Evolutionary conservation across 2,113 vertebrate species (phyloP).

Genomic region (Rallus limicola): DNA sequence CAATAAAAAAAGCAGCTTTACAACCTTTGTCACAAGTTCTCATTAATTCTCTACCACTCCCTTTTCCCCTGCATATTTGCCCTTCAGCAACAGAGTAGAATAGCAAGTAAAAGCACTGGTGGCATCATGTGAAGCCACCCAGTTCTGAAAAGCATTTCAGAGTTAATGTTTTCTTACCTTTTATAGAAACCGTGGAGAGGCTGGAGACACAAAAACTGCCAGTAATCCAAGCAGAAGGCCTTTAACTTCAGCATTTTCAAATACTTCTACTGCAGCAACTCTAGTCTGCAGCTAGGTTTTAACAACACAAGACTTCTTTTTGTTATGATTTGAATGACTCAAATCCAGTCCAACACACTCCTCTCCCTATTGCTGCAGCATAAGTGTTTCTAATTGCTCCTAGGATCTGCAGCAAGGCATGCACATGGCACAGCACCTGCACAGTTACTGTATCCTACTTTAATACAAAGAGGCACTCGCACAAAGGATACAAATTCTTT

Average conservation of each 20-base stretch:
- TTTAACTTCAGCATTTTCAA: constrained; percentile 93
- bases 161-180: constrained; percentile 82
- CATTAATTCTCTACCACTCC: constrained; percentile 35
- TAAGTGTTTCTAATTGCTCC: neutral
- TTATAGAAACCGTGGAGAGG: constrained; percentile 91
- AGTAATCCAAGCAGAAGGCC: constrained; percentile 97
- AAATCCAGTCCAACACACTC: neutral
- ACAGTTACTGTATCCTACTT: constrained; percentile 18
- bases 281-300: neutral
- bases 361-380: neutral
- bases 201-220: constrained; percentile 95
- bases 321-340: neutral
- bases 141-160: neutral
- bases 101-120: neutral
- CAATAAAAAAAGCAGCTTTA: constrained; percentile 2
- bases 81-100: neutral
- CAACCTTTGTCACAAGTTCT: constrained; percentile 45
- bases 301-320: neutral
- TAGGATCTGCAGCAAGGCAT: neutral
- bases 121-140: neutral
- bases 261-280: neutral
- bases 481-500: constrained; percentile 65
- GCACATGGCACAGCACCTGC: constrained; percentile 74
- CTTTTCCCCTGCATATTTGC: neutral
- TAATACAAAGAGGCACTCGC: constrained; percentile 67